Conservation (phyloP, 2,113 vertebrate species). For the Felis chaus region DNA sequence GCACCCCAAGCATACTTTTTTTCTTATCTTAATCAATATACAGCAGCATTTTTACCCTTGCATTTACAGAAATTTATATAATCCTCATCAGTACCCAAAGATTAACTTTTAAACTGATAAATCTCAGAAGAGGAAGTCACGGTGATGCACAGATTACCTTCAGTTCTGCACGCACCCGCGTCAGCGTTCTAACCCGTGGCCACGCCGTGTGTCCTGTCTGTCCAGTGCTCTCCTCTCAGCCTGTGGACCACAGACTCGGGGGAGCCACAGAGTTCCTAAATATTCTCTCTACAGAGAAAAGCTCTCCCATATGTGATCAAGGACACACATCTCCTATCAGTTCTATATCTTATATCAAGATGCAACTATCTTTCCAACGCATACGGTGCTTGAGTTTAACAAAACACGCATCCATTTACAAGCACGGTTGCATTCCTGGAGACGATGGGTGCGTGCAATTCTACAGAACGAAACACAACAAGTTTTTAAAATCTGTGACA, state of each 20-base stretch:
- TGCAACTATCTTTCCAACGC: constrained; percentile 1
- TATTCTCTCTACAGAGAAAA: background rate
- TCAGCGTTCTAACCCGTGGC: background rate
- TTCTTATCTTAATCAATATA: background rate
- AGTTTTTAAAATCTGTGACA: background rate
- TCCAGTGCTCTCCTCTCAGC: background rate
- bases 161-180: background rate
- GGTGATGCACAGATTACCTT: background rate
- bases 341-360: background rate
- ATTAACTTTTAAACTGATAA: background rate
- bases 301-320: background rate
- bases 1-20: background rate
- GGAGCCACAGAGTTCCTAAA: background rate
- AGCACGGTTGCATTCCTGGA: background rate
- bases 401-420: constrained; percentile 39
- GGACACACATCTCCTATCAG: background rate
- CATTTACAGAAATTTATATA: background rate
- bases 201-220: background rate
- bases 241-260: background rate
- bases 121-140: background rate
- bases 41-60: background rate
- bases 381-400: background rate
- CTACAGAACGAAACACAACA: constrained; percentile 12
- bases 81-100: background rate
- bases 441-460: background rate